Evolutionary conservation across 64 coral and sea anemone species (phyloP).

Genomic region (Dendronephthya gigantea): DNA sequence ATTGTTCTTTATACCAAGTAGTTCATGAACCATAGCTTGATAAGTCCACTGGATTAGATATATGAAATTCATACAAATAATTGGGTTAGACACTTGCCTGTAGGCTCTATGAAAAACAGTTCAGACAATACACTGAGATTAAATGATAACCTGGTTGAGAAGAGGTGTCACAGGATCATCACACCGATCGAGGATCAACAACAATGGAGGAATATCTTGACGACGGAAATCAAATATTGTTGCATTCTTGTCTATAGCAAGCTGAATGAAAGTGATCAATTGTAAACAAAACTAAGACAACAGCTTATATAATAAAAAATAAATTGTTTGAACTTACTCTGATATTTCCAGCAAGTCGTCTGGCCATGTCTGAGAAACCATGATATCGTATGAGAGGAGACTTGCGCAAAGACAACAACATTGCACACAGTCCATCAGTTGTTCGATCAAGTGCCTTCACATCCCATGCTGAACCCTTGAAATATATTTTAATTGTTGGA

Average conservation of each 20-base stretch:
- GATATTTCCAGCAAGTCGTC: conserved; percentile 64
- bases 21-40: conserved; percentile 94
- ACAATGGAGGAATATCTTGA: conserved; percentile 70
- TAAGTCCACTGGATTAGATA: conserved; percentile 70
- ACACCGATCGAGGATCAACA: conserved; percentile 76
- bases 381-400: conserved; percentile 84
- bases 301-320: neutral
- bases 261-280: conserved; percentile 35
- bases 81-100: no score
- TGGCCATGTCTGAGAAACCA: conserved; percentile 64
- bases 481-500: neutral
- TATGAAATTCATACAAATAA: neutral
- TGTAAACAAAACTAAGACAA: no score
- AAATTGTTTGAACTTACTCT: conserved; percentile 38
- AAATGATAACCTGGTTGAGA: neutral
- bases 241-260: conserved; percentile 81
- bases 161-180: conserved; percentile 63
- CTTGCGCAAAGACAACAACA: conserved; percentile 76
- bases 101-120: neutral
- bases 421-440: conserved; percentile 56
- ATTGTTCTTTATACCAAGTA: conserved; percentile 82
- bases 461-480: conserved; percentile 68
- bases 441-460: conserved; percentile 61
- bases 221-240: conserved; percentile 83
- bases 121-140: neutral